Evolutionary conservation across 2,797 vertebrate species (phyloP).

Genomic region (Spheniscus humboldti): DNA sequence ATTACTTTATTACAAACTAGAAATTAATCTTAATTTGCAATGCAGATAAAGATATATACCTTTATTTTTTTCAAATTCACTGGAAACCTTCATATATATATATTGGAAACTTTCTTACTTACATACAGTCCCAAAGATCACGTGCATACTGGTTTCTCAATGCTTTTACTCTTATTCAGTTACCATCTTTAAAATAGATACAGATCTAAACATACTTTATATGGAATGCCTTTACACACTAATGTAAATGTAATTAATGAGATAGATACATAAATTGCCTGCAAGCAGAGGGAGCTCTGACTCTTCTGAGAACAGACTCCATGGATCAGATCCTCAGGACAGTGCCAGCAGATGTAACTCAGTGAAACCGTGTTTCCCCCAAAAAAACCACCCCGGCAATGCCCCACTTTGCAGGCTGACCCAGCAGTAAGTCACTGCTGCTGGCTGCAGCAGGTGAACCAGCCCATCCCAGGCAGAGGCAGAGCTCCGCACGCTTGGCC

Average conservation of each 20-base stretch:
- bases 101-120: rapidly evolving
- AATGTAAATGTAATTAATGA: rapidly evolving
- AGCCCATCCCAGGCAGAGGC: background rate
- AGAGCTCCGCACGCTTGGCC: background rate
- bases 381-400: rapidly evolving
- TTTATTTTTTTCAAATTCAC: background rate
- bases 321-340: no score
- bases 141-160: rapidly evolving
- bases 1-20: background rate
- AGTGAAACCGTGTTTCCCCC: rapidly evolving
- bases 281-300: constrained; percentile 28
- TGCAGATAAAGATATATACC: no score
- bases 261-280: background rate
- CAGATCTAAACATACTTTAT: rapidly evolving
- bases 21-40: background rate
- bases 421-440: rapidly evolving
- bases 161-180: no score
- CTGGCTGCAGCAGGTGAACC: rapidly evolving
- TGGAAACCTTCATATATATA: rapidly evolving
- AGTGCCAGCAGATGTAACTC: rapidly evolving
- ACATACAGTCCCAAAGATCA: rapidly evolving
- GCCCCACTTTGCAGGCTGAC: no score
- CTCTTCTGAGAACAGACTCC: background rate
- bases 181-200: background rate
- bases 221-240: background rate